Conservation (phyloP, 2,113 vertebrate genomes). For the Callocephalon fimbriatum region DNA sequence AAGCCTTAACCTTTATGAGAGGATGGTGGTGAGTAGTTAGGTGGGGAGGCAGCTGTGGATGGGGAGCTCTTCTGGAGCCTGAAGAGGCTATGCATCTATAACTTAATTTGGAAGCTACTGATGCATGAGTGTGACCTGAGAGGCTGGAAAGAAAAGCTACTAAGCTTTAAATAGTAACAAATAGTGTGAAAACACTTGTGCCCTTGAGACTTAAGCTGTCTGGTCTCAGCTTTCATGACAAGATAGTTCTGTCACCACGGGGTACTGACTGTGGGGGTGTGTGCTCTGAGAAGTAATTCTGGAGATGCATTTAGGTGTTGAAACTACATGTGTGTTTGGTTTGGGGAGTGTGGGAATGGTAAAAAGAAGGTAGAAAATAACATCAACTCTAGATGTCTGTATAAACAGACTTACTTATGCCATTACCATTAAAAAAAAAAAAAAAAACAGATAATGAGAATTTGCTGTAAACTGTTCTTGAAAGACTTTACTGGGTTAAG, state of each 20-base stretch:
- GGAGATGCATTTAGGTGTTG: background rate
- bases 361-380: background rate
- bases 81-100: background rate
- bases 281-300: background rate
- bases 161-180: conserved; percentile 36
- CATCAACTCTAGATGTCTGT: background rate
- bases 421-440: background rate
- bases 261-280: background rate
- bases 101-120: background rate
- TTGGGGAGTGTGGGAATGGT: background rate
- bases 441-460: background rate
- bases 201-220: background rate
- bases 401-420: background rate
- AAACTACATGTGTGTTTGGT: background rate
- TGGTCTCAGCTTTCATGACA: background rate
- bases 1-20: background rate
- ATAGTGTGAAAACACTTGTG: conserved; percentile 8
- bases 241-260: background rate
- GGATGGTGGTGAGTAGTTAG: background rate
- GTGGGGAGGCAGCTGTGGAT: background rate
- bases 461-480: background rate
- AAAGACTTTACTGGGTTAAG: background rate
- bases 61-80: background rate
- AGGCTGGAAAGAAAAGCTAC: background rate
- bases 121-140: background rate